Conservation (phyloP, 2,888 invertebrate genomes). For the Nomada ruficornis region DNA sequence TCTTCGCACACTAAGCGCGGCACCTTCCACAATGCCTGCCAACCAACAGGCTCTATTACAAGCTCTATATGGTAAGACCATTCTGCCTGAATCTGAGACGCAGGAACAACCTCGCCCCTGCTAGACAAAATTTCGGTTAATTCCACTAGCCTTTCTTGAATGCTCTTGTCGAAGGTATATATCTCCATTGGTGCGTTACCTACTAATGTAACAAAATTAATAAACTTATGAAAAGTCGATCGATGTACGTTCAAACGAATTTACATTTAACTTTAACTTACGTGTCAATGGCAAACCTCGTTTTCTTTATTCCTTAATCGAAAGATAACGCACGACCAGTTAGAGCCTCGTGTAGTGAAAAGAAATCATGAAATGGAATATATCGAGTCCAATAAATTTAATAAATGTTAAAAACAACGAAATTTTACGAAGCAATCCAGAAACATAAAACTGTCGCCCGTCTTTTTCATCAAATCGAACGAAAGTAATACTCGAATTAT, state of each 20-base stretch:
- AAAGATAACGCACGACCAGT: not conserved
- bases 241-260: not conserved
- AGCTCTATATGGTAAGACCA: constrained; percentile 87
- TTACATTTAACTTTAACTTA: not conserved
- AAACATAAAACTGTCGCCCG: not conserved
- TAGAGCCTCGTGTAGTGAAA: too few relatives aligned
- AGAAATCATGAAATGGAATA: not conserved
- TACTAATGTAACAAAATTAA: not conserved
- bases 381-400: not conserved
- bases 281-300: not conserved
- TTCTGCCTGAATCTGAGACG: constrained; percentile 85
- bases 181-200: constrained; percentile 85
- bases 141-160: constrained; percentile 86
- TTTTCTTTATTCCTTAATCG: not conserved
- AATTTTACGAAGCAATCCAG: not conserved
- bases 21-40: constrained; percentile 90
- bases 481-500: constrained; percentile 1
- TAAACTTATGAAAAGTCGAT: too few relatives aligned
- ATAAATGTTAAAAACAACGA: not conserved
- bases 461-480: not conserved
- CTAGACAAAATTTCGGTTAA: constrained; percentile 85
- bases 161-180: constrained; percentile 86
- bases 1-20: constrained; percentile 88
- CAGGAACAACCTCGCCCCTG: constrained; percentile 83
- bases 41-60: constrained; percentile 88